Evolutionary conservation across 2,113 vertebrate species (phyloP).

Genomic region (Recurvirostra avosetta): DNA sequence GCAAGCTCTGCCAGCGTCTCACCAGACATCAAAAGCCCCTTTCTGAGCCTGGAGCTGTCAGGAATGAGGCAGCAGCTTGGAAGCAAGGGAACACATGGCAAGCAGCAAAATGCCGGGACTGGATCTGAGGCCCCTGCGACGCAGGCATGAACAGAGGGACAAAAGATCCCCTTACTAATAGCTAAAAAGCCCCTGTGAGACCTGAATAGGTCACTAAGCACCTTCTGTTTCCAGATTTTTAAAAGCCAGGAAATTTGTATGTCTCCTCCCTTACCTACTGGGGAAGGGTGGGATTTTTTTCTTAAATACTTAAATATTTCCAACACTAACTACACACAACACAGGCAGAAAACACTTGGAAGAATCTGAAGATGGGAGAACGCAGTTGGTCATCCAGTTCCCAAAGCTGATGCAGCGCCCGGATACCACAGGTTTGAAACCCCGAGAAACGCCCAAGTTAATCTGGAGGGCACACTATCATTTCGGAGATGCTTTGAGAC

Average conservation of each 20-base stretch:
- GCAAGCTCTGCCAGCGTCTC: constrained; percentile 8
- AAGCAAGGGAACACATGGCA: not conserved
- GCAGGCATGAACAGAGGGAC: not conserved
- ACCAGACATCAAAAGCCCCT: constrained; percentile 27
- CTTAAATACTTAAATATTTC: not conserved
- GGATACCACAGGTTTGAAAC: not conserved
- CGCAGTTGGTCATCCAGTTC: accelerated
- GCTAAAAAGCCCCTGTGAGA: not conserved
- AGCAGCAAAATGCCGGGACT: not conserved
- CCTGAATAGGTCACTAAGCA: not conserved
- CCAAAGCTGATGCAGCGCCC: not conserved
- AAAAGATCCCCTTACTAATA: not conserved
- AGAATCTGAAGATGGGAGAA: not conserved
- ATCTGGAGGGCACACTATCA: not conserved
- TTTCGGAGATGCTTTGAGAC: not conserved
- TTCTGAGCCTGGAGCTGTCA: not conserved
- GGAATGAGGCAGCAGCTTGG: not conserved
- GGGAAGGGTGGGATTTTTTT: not conserved
- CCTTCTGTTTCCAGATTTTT: not conserved
- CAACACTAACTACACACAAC: not conserved
- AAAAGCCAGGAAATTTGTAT: not conserved
- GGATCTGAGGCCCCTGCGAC: not conserved
- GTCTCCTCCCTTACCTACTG: not conserved
- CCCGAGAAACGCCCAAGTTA: not conserved
- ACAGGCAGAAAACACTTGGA: not conserved